These are phyloP conservation scores for Sylvietta virens DNA, from an alignment of 2,113 vertebrate species.

Conservation along the genomic window DNA sequence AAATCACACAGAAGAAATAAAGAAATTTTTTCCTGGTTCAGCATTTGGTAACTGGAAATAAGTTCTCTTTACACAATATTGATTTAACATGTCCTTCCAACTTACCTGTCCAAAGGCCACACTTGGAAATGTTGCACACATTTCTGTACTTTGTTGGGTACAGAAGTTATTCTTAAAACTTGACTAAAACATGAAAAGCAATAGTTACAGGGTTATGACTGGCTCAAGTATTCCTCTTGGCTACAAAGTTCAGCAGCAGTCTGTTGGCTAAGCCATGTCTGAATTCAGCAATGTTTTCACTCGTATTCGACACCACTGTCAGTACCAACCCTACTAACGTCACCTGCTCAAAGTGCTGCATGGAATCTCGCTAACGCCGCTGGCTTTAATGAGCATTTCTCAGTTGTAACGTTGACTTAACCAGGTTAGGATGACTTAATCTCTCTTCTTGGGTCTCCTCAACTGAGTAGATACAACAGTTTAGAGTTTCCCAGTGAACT, in stretches of 20 bases:
- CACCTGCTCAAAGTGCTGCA: slow-evolving; percentile 36
- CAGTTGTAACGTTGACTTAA: slow-evolving; percentile 44
- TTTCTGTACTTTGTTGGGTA: background rate
- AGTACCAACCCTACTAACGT: background rate
- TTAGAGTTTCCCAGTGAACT: background rate
- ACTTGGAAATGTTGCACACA: background rate
- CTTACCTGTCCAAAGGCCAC: background rate
- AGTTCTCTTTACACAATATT: background rate
- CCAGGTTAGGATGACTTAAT: slow-evolving; percentile 12
- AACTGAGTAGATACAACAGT: background rate
- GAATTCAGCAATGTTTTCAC: background rate
- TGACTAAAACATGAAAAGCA: background rate
- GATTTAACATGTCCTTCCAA: background rate
- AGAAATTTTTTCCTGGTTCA: background rate
- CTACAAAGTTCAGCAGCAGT: background rate
- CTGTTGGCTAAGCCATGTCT: background rate
- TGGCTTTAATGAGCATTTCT: background rate
- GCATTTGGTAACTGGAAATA: background rate
- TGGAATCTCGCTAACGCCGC: background rate
- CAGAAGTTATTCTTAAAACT: background rate
- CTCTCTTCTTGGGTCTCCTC: background rate
- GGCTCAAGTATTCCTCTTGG: background rate
- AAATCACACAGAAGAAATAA: background rate
- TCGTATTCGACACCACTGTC: background rate
- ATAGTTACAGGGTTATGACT: background rate